These are phyloP conservation scores for Cinara cedri DNA, from an alignment of 2,888 invertebrate genomes.

Conservation along the genomic window DNA sequence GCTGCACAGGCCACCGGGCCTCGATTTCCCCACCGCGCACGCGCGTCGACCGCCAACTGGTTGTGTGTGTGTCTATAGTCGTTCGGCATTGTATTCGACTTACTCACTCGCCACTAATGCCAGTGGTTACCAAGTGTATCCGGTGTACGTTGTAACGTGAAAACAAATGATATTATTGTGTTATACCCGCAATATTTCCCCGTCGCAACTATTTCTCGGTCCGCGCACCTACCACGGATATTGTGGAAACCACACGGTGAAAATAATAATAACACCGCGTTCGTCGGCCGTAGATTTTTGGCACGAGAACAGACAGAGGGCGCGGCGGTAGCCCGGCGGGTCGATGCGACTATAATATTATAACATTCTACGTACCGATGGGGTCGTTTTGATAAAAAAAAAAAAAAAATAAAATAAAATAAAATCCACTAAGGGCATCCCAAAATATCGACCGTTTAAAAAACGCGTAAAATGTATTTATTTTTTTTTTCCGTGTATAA, in stretches of 20 bases:
- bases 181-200: too few species aligned
- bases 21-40: conserved; percentile 40
- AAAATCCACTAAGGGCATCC: conserved; percentile 25
- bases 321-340: conserved; percentile 34
- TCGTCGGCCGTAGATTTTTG: conserved; percentile 6
- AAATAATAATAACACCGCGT: too few species aligned
- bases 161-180: too few species aligned
- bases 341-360: conserved; percentile 43
- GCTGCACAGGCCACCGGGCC: conserved; percentile 46
- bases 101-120: conserved; percentile 33
- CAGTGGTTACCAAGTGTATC: conserved; percentile 35
- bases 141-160: too few species aligned
- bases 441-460: conserved; percentile 18
- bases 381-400: conserved; percentile 45
- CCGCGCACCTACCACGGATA: background rate
- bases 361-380: conserved; percentile 35
- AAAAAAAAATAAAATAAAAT: conserved; percentile 20
- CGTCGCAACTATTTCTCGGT: too few species aligned
- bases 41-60: conserved; percentile 44
- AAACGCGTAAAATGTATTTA: too few species aligned
- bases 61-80: conserved; percentile 26
- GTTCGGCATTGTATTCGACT: conserved; percentile 44
- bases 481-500: too few species aligned
- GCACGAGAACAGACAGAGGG: conserved; percentile 38
- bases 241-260: too few species aligned